A percentile compares a stretch with the other conserved stretches of the same genome.
Evolutionary conservation across 2,797 vertebrate species (phyloP).

Genomic region (Hippopotamyrus pictus): DNA sequence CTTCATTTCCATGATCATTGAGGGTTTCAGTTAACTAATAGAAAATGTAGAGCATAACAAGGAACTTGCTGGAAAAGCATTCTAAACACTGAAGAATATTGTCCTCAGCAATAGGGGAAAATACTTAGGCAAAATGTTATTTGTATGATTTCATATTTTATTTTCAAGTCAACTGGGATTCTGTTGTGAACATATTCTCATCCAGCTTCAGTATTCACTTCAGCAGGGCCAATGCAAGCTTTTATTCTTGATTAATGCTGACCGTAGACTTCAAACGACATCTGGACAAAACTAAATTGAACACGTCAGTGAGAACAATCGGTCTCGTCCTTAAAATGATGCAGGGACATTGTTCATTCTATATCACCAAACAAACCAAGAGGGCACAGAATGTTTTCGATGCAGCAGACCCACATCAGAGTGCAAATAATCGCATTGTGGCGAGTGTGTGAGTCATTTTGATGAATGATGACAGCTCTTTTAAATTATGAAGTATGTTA

Average conservation of each 20-base stretch:
- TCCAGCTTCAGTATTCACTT: neutral
- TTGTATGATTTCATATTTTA: neutral
- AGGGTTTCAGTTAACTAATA: neutral
- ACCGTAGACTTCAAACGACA: neutral
- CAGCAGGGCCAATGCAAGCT: neutral
- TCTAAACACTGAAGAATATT: neutral
- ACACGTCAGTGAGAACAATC: neutral
- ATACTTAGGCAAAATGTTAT: neutral
- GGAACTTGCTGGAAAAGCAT: neutral
- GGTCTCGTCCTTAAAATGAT: neutral
- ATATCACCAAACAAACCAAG: neutral
- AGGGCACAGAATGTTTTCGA: neutral
- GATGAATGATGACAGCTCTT: neutral
- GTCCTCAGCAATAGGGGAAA: neutral
- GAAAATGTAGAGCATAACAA: neutral
- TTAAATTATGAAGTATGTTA: neutral
- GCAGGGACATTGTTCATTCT: neutral
- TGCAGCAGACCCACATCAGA: neutral
- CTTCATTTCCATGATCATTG: neutral
- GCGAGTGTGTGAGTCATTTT: neutral
- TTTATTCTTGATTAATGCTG: neutral
- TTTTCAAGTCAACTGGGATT: neutral
- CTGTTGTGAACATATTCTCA: neutral
- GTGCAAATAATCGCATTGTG: neutral
- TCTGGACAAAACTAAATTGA: neutral